Evolutionary conservation across 1,140 invertebrate genomes (phyloP).

Genomic region (Drosophila albomicans): DNA sequence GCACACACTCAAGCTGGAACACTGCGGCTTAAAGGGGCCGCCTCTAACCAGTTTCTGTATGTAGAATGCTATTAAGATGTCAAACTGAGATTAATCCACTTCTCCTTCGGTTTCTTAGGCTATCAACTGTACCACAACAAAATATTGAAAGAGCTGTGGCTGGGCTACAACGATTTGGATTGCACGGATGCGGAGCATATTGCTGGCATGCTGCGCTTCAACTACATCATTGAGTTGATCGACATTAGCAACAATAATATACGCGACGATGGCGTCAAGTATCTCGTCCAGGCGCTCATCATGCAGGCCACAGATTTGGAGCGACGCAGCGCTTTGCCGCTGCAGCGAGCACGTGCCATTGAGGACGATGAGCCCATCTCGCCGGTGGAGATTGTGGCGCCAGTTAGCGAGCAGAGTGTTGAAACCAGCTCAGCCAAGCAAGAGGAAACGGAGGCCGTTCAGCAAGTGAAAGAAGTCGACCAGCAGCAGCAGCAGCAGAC

Average conservation of each 20-base stretch:
- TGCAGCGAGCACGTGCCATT: conserved; percentile 73
- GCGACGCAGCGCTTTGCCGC: conserved; percentile 59
- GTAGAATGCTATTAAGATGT: conserved; percentile 33
- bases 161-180: conserved; percentile 92
- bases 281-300: conserved; percentile 90
- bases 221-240: conserved; percentile 90
- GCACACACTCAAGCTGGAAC: conserved; percentile 90
- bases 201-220: conserved; percentile 89
- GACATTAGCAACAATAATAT: conserved; percentile 92
- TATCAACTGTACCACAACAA: conserved; percentile 92
- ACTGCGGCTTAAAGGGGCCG: conserved; percentile 89
- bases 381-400: conserved; percentile 41
- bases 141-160: conserved; percentile 91
- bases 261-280: conserved; percentile 90
- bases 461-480: background rate
- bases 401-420: background rate
- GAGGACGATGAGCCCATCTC: conserved; percentile 76
- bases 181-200: conserved; percentile 92
- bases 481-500: conserved; percentile 7
- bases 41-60: conserved; percentile 89
- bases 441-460: background rate
- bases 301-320: conserved; percentile 87
- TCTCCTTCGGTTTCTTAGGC: conserved; percentile 88
- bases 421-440: background rate
- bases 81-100: background rate